A percentile compares a stretch with the other conserved stretches of the same genome.
phyloP scores from a whole-genome alignment of 2,113 vertebrate species.

The Sporophila hypoxantha region DNA sequence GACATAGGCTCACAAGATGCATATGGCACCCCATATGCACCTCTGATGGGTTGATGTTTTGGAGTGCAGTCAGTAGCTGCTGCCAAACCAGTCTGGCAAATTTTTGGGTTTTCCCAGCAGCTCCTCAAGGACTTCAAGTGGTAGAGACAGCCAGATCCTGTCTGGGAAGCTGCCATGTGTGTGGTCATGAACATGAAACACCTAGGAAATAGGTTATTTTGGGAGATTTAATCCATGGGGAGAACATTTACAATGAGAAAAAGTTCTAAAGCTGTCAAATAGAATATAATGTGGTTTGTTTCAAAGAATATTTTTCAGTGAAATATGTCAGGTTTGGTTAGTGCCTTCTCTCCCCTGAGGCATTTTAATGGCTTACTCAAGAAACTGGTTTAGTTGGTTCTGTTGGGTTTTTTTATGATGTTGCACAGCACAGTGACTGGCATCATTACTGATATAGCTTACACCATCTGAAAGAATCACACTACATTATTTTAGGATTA shows the following conservation, averaged over 20 bases:
- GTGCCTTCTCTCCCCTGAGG: neutral
- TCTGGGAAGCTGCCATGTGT: neutral
- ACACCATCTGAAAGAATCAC: neutral
- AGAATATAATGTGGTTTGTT: neutral
- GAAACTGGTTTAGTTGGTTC: neutral
- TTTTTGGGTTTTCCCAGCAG: neutral
- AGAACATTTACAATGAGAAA: neutral
- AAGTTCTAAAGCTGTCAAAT: neutral
- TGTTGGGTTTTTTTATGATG: fast-evolving
- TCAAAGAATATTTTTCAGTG: neutral
- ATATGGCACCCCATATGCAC: fast-evolving
- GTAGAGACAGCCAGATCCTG: neutral
- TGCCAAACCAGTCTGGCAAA: neutral
- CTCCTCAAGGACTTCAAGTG: neutral
- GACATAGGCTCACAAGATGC: neutral
- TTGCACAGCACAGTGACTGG: neutral
- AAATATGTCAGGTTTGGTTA: neutral
- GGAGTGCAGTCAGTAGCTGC: neutral
- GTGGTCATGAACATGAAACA: neutral
- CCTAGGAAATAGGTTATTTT: neutral
- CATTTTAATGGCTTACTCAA: neutral
- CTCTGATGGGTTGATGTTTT: neutral
- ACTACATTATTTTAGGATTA: neutral
- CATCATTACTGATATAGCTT: neutral
- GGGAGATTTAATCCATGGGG: neutral